Evolutionary conservation across 2,797 vertebrate species (phyloP).

Genomic region (Hippoglossus hippoglossus): DNA sequence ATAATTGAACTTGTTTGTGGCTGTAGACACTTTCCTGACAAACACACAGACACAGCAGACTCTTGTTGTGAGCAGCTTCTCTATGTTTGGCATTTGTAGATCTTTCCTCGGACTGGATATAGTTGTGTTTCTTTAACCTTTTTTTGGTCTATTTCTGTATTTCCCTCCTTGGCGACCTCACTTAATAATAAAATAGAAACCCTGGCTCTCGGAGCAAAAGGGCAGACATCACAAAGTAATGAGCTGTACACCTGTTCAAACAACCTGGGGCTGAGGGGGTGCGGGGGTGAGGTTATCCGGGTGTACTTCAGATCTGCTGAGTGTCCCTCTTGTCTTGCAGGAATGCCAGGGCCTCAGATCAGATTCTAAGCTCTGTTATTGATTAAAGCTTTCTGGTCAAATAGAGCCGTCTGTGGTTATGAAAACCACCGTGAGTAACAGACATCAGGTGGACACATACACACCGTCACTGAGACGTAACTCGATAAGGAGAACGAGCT

Average conservation of each 20-base stretch:
- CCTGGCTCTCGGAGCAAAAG: slow-evolving; percentile 31
- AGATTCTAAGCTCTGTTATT: slow-evolving; percentile 40
- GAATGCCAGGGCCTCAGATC: slow-evolving; percentile 38
- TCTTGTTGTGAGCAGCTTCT: slow-evolving; percentile 1
- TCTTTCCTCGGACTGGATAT: neutral
- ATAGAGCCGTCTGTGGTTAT: slow-evolving; percentile 26
- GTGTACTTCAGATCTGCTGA: slow-evolving; percentile 27
- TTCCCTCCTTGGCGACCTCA: slow-evolving; percentile 13
- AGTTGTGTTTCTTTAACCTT: neutral
- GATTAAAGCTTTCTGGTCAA: slow-evolving; percentile 25
- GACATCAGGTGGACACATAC: neutral
- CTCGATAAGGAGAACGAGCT: neutral
- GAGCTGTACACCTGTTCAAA: slow-evolving; percentile 66
- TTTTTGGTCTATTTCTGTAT: neutral
- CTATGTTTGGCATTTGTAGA: slow-evolving; percentile 11
- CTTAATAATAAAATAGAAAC: slow-evolving; percentile 48
- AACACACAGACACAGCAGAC: neutral
- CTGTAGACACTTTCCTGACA: neutral
- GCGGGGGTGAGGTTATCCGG: neutral
- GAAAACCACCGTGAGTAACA: slow-evolving; percentile 12
- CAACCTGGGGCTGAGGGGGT: slow-evolving; percentile 6
- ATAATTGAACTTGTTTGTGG: too few relatives aligned
- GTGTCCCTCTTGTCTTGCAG: slow-evolving; percentile 19
- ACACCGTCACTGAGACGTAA: neutral
- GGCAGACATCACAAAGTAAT: slow-evolving; percentile 40